Conservation (phyloP, 2,797 vertebrate species). For the Esox masquinongy region DNA sequence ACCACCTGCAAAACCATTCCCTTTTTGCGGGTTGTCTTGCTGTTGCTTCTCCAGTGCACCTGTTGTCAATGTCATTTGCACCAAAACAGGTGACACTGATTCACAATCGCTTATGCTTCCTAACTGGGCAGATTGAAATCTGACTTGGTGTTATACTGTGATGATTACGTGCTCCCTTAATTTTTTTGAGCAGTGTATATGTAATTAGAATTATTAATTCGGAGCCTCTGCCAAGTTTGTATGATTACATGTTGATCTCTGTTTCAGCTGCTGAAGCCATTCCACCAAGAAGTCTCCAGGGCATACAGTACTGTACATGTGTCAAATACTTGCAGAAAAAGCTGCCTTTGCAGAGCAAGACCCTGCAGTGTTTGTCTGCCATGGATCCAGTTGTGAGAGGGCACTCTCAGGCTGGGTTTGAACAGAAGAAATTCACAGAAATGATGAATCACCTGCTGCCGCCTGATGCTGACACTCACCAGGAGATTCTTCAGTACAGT, state of each 20-base stretch:
- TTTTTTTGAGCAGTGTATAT: not conserved
- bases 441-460: slow-evolving; percentile 10
- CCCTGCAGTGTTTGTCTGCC: slow-evolving; percentile 23
- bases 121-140: too few relatives aligned
- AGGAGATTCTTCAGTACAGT: not conserved
- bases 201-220: not conserved
- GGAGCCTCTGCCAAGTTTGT: slow-evolving; percentile 4
- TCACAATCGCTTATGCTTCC: too few relatives aligned
- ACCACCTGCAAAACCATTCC: not conserved
- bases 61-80: too few relatives aligned
- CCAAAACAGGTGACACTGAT: too few relatives aligned
- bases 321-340: slow-evolving; percentile 21
- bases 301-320: slow-evolving; percentile 10
- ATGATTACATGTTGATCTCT: slow-evolving; percentile 17
- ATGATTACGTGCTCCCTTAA: too few relatives aligned
- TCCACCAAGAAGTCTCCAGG: slow-evolving; percentile 17
- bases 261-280: slow-evolving; percentile 28
- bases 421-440: slow-evolving; percentile 4
- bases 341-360: slow-evolving; percentile 20
- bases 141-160: too few relatives aligned
- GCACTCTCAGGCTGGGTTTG: slow-evolving; percentile 10
- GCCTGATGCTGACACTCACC: not conserved
- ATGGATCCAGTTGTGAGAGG: slow-evolving; percentile 24
- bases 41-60: too few relatives aligned
- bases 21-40: slow-evolving; percentile 1